Evolutionary conservation across 2,888 invertebrate genomes (phyloP).

Genomic region (Thyatira batis): DNA sequence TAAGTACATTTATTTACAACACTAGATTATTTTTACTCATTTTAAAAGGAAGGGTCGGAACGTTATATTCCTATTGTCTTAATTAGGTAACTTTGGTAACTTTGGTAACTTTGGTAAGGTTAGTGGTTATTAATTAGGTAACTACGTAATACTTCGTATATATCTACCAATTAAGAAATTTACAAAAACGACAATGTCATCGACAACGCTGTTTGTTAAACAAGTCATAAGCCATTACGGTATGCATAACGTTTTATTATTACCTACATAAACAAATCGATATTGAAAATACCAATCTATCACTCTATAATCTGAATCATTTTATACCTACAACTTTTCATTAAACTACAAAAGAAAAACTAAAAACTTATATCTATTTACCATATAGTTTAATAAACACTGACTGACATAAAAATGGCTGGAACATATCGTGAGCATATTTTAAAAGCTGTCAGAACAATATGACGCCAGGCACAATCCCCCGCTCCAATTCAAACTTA

Average conservation of each 20-base stretch:
- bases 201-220: too few relatives aligned
- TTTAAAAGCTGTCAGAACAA: slow-evolving; percentile 77
- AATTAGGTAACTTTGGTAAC: too few relatives aligned
- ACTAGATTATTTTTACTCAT: too few relatives aligned
- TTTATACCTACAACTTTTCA: background rate
- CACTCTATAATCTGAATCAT: too few relatives aligned
- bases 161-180: background rate
- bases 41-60: too few relatives aligned
- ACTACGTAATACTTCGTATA: background rate
- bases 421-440: slow-evolving; percentile 61
- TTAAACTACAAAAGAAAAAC: background rate
- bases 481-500: slow-evolving; percentile 61
- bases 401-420: too few relatives aligned
- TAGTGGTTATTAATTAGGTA: background rate
- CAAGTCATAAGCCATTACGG: too few relatives aligned
- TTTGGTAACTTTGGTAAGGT: too few relatives aligned
- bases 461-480: slow-evolving; percentile 58
- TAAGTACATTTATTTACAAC: too few relatives aligned
- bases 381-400: slow-evolving; percentile 10
- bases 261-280: background rate
- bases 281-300: background rate
- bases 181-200: too few relatives aligned
- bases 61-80: too few relatives aligned
- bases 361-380: slow-evolving; percentile 3
- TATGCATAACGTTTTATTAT: too few relatives aligned